phyloP scores from a whole-genome alignment of 2,113 vertebrate species.

The Dasypus novemcinctus region DNA sequence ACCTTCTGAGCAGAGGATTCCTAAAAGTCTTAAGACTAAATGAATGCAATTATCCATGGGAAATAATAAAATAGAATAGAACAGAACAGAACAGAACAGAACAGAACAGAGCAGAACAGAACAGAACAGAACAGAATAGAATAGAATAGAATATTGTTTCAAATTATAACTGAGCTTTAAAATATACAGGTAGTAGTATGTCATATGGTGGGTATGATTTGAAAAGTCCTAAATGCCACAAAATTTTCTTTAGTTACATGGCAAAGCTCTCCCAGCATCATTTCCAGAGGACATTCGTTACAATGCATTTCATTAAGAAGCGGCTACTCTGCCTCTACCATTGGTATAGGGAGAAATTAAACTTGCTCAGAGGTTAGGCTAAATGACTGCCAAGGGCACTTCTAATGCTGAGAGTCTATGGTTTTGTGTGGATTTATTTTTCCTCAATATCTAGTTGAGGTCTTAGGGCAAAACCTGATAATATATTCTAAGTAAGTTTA shows the following conservation, averaged over 20 bases:
- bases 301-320: background rate
- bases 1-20: background rate
- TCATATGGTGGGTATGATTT: background rate
- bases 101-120: too few species aligned
- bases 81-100: too few species aligned
- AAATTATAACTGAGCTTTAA: constrained; percentile 13
- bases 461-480: background rate
- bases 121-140: too few species aligned
- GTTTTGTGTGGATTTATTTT: constrained; percentile 15
- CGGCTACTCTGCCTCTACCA: background rate
- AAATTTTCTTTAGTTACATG: background rate
- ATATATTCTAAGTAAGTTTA: background rate
- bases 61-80: too few species aligned
- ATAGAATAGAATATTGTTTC: background rate
- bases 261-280: background rate
- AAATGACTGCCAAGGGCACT: background rate
- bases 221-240: background rate
- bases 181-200: background rate
- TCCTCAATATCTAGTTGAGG: constrained; percentile 5
- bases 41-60: background rate
- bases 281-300: background rate
- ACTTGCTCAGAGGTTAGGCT: background rate
- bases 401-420: background rate
- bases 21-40: background rate
- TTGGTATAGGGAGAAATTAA: background rate